Conservation (phyloP, 2,797 vertebrate genomes). For the Notoglanidium macrostoma region DNA sequence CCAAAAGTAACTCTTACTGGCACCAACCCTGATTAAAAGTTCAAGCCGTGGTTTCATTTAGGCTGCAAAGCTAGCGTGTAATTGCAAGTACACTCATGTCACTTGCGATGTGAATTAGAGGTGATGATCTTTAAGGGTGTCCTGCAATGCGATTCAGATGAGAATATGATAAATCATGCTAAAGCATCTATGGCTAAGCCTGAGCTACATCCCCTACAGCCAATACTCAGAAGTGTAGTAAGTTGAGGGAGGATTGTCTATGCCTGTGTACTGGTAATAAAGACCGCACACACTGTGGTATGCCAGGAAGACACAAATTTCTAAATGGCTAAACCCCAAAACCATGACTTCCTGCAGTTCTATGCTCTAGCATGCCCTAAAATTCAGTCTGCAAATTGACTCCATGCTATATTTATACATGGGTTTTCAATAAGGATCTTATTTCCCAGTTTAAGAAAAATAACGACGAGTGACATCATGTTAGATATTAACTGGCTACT, state of each 20-base stretch:
- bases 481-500: neutral
- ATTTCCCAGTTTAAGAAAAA: neutral
- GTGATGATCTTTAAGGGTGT: neutral
- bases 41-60: neutral
- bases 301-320: neutral
- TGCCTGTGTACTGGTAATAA: neutral
- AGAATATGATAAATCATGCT: neutral
- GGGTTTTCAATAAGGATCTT: neutral
- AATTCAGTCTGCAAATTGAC: neutral
- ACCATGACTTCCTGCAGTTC: constrained; percentile 4
- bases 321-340: neutral
- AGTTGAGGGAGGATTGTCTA: neutral
- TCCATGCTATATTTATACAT: neutral
- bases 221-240: too few species aligned
- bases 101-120: neutral
- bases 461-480: neutral
- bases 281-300: neutral
- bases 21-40: neutral
- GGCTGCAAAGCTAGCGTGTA: neutral
- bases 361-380: neutral
- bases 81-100: neutral
- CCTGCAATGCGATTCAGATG: neutral
- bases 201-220: neutral
- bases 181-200: neutral
- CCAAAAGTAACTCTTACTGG: neutral